Evolutionary conservation across 2,797 vertebrate species (phyloP).

Genomic region (Myotis vivesi): DNA sequence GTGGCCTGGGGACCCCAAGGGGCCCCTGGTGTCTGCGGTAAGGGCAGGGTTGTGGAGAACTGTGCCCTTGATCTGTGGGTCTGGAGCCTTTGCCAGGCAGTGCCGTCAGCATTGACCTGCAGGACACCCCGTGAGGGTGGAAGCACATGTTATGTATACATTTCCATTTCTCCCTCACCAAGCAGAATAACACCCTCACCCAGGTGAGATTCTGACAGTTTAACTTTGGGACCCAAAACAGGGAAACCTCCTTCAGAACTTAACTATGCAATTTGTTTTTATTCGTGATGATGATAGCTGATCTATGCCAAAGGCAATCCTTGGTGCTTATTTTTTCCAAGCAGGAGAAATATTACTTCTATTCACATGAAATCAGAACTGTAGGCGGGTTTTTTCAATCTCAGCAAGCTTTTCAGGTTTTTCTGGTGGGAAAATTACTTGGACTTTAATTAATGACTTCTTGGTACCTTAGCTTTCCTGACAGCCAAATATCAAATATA

Average conservation of each 20-base stretch:
- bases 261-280: neutral
- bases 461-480: neutral
- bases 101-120: neutral
- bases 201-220: neutral
- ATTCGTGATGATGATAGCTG: neutral
- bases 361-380: neutral
- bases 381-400: neutral
- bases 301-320: neutral
- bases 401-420: neutral
- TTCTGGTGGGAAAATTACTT: neutral
- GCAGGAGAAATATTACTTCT: neutral
- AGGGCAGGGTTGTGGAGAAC: neutral
- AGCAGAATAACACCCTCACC: neutral
- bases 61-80: neutral
- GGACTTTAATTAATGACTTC: neutral
- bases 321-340: neutral
- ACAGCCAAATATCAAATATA: neutral
- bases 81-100: rapidly evolving
- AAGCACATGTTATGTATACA: neutral
- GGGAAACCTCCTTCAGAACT: neutral
- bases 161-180: neutral
- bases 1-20: rapidly evolving
- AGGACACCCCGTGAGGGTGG: too few relatives aligned
- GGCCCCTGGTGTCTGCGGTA: neutral
- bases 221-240: neutral